Conservation (phyloP, 2,888 invertebrate species). For the Omphaloscelis lunosa region DNA sequence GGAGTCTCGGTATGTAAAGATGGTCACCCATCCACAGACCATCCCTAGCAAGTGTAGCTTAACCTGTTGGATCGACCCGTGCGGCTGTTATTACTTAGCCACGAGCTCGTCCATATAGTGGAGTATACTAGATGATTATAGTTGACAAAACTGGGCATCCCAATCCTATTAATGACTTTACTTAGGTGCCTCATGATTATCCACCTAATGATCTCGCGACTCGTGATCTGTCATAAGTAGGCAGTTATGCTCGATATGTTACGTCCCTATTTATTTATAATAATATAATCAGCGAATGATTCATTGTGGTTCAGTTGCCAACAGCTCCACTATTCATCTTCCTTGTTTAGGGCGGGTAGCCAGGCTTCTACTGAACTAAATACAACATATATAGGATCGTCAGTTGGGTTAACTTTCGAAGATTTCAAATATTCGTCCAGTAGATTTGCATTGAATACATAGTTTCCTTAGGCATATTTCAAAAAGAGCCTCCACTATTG, state of each 20-base stretch:
- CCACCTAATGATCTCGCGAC: conserved; percentile 19
- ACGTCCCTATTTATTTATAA: conserved; percentile 40
- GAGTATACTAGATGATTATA: too few species aligned
- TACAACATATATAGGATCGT: background rate
- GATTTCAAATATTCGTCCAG: background rate
- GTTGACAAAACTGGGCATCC: background rate
- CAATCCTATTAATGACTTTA: background rate
- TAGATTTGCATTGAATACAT: background rate
- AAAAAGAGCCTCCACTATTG: background rate
- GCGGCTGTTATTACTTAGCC: too few species aligned
- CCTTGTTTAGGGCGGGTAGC: conserved; percentile 42
- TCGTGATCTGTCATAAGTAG: conserved; percentile 30
- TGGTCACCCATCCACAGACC: too few species aligned
- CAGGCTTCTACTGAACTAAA: conserved; percentile 9
- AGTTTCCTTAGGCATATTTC: background rate
- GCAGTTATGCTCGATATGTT: conserved; percentile 6
- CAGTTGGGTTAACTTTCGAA: conserved; percentile 1
- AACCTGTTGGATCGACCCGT: too few species aligned
- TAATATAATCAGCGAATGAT: conserved; percentile 51
- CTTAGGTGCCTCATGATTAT: conserved; percentile 13
- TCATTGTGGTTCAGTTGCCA: conserved; percentile 53
- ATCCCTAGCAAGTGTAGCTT: too few species aligned
- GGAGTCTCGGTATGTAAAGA: too few species aligned
- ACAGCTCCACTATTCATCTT: conserved; percentile 34
- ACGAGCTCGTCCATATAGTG: too few species aligned